phyloP scores from a whole-genome alignment of 2,113 vertebrate species.

The Channa argus region DNA sequence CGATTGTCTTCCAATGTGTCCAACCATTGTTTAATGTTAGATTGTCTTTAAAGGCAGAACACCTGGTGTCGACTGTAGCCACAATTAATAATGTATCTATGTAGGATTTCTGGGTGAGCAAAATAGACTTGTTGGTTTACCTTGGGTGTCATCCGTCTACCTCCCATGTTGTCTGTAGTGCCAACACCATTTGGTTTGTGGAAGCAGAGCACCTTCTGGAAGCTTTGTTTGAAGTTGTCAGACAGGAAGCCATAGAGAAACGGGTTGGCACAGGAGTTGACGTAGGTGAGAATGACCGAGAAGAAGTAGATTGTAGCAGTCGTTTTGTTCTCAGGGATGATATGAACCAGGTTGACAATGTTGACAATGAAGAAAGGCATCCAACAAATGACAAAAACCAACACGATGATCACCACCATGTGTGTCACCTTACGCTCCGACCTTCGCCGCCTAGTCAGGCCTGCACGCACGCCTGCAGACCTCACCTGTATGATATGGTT shows the following conservation, averaged over 20 bases:
- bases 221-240: conserved; percentile 92
- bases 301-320: conserved; percentile 84
- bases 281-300: conserved; percentile 89
- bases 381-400: conserved; percentile 93
- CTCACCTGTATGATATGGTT: conserved; percentile 79
- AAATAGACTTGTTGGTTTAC: conserved; percentile 73
- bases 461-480: conserved; percentile 85
- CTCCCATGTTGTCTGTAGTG: conserved; percentile 27
- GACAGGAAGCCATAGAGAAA: conserved; percentile 93
- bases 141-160: conserved; percentile 12
- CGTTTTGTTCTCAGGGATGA: conserved; percentile 85
- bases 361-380: conserved; percentile 92
- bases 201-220: conserved; percentile 89
- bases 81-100: conserved; percentile 48
- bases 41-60: too few relatives aligned
- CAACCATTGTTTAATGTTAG: too few relatives aligned
- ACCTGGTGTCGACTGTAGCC: too few relatives aligned
- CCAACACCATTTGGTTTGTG: conserved; percentile 62
- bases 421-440: conserved; percentile 91
- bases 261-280: conserved; percentile 95
- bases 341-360: conserved; percentile 89
- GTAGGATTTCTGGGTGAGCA: conserved; percentile 69
- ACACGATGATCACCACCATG: conserved; percentile 95
- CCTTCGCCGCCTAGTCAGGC: conserved; percentile 84
- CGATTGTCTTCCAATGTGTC: too few relatives aligned